A percentile compares a stretch with the other conserved stretches of the same genome.
phyloP scores from a whole-genome alignment of 2,888 invertebrate species.

The Thereva nobilitata region DNA sequence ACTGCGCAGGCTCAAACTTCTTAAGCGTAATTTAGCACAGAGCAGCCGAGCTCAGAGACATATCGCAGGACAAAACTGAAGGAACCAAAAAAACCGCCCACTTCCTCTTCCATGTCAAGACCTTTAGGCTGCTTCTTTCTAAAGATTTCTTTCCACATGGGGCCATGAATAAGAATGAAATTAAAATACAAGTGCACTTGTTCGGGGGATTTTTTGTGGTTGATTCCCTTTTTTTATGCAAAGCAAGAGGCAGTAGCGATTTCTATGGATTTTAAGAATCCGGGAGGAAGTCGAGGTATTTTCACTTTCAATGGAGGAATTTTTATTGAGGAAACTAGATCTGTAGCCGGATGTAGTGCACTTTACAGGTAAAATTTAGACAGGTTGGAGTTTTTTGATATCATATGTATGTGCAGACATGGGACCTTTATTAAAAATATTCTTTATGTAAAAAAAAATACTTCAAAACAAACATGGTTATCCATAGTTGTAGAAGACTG shows the following conservation, averaged over 20 bases:
- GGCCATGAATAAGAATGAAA: conserved; percentile 8
- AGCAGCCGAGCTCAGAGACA: conserved; percentile 25
- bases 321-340: background rate
- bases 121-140: conserved; percentile 13
- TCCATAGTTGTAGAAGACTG: too few relatives aligned
- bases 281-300: conserved; percentile 17
- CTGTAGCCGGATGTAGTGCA: too few relatives aligned
- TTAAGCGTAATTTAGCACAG: conserved; percentile 22
- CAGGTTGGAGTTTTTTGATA: too few relatives aligned
- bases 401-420: too few relatives aligned
- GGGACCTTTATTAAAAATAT: too few relatives aligned
- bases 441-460: too few relatives aligned
- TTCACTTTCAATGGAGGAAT: conserved; percentile 22
- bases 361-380: background rate
- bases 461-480: too few relatives aligned
- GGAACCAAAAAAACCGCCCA: conserved; percentile 38
- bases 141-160: background rate
- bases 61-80: conserved; percentile 17
- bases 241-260: background rate
- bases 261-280: conserved; percentile 16
- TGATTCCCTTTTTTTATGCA: background rate
- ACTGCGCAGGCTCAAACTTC: conserved; percentile 17
- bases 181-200: conserved; percentile 29
- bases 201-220: conserved; percentile 12
- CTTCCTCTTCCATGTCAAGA: conserved; percentile 38